Percentiles rank a stretch among this genome's conserved stretches.
These are phyloP conservation scores for Dascyllus trimaculatus DNA, from an alignment of 2,113 vertebrate genomes.

Conservation along the genomic window DNA sequence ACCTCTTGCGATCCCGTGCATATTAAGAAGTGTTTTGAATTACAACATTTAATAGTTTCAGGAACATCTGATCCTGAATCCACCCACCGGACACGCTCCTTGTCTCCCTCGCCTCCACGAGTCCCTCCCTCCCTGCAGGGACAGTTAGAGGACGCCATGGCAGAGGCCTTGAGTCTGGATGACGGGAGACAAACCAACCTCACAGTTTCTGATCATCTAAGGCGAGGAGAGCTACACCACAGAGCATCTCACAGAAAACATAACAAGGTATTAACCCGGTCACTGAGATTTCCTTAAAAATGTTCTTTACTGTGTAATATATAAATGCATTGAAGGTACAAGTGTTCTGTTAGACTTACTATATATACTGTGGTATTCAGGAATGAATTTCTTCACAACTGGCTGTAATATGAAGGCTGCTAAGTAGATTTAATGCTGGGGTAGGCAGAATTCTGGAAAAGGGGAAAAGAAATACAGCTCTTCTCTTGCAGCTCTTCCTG, in stretches of 20 bases:
- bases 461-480: too few relatives aligned
- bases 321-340: background rate
- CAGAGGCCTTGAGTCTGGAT: slow-evolving; percentile 55
- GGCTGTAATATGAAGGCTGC: background rate
- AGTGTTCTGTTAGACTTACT: background rate
- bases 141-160: slow-evolving; percentile 56
- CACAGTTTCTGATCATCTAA: slow-evolving; percentile 51
- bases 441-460: too few relatives aligned
- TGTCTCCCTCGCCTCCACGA: slow-evolving; percentile 85
- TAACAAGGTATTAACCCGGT: slow-evolving; percentile 52
- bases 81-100: slow-evolving; percentile 78
- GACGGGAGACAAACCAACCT: slow-evolving; percentile 65
- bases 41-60: slow-evolving; percentile 50
- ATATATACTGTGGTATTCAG: too few relatives aligned
- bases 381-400: background rate
- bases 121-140: slow-evolving; percentile 37
- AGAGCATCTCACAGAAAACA: slow-evolving; percentile 71
- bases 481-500: too few relatives aligned
- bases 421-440: background rate
- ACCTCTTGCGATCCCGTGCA: background rate
- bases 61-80: slow-evolving; percentile 50
- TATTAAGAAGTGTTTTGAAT: background rate
- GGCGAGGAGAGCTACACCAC: slow-evolving; percentile 68
- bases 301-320: background rate
- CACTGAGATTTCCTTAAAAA: background rate